phyloP scores from a whole-genome alignment of 2,797 vertebrate species.

The Alauda arvensis region DNA sequence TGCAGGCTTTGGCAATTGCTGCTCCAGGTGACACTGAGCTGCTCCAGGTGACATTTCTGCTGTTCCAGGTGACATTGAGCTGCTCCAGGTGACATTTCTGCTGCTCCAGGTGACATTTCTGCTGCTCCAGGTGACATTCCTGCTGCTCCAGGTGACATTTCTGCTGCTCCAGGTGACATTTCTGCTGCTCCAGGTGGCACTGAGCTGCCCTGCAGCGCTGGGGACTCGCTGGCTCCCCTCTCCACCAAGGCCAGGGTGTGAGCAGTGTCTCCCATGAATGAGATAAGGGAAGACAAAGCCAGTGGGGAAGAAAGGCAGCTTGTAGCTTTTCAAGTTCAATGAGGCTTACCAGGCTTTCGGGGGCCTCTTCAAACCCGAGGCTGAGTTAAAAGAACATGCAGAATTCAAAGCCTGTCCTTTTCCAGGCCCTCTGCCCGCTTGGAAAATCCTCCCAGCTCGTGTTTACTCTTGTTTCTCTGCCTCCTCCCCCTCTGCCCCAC shows the following conservation, averaged over 20 bases:
- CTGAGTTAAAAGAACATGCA: conserved; percentile 72
- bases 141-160: not conserved
- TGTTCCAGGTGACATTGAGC: not conserved
- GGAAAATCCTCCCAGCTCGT: conserved; percentile 45
- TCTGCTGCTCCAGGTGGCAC: not conserved
- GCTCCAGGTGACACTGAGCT: too few relatives aligned
- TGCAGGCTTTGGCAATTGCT: not conserved
- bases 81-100: not conserved
- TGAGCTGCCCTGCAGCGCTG: not conserved
- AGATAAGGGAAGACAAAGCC: conserved; percentile 68
- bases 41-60: not conserved
- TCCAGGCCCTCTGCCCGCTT: conserved; percentile 61
- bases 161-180: accelerated
- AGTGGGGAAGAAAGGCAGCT: conserved; percentile 61
- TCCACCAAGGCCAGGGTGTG: not conserved
- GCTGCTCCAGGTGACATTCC: too few relatives aligned
- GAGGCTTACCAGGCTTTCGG: conserved; percentile 72
- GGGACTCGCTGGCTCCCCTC: not conserved
- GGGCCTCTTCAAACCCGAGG: conserved; percentile 69
- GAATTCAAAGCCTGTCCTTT: conserved; percentile 72
- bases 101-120: not conserved
- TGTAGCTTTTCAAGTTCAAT: conserved; percentile 75
- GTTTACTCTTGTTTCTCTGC: conserved; percentile 56
- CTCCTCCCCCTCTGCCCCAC: not conserved
- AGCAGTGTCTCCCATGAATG: conserved; percentile 64